Base-by-base conservation (phyloP, 1,140 invertebrate genomes). In the Pogonus chalceus region DNA sequence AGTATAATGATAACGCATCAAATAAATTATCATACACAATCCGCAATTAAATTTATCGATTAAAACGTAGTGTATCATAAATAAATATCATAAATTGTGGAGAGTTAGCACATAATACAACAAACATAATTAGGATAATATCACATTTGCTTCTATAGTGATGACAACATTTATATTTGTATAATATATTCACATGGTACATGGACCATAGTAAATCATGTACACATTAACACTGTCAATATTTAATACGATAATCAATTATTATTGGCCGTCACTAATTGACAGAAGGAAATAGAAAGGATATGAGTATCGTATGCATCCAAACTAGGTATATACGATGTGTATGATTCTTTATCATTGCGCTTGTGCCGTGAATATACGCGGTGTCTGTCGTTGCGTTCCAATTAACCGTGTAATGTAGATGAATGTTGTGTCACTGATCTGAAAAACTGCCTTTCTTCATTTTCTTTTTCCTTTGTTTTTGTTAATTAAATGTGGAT, bases 211-310 rank as follows among this genome's bases (percentile, higher is more conserved):
- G 37, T 43, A 43, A 43, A 43, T 43, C 37, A 43, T 43, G 37
- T 43, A 4, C 37, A 43, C 18, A 31, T 31, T 31, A 31, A 14
- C 26, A 31, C 26, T 31, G 26, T 31, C 26, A 31, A 31, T 31
- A 43, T 43, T 43, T 43, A 43, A 43, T 43, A 43, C 37, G 7
- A 18, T 43, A 43, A 43, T 43, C 37, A 43, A 43, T 43, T 43
- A 43, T 43, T 43, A 43, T 43, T 43, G 37, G 37, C 7, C 37
- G 37, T 43, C 37, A 43, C 37, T 43, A 43, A 43, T 43, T 43
- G 37, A 43, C 37, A 43, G 37, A 10, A 43, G 37, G 37, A 43
- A 43, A 43, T 43, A 16, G 37, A 43, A 43, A 43, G 37, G 37
- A 43, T 43, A 43, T 43, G 7, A 43, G 7, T 4, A 12, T 43